A percentile compares a stretch with the other conserved stretches of the same genome.
Conservation (phyloP, 1,140 invertebrate genomes). For the Teleopsis dalmanni region DNA sequence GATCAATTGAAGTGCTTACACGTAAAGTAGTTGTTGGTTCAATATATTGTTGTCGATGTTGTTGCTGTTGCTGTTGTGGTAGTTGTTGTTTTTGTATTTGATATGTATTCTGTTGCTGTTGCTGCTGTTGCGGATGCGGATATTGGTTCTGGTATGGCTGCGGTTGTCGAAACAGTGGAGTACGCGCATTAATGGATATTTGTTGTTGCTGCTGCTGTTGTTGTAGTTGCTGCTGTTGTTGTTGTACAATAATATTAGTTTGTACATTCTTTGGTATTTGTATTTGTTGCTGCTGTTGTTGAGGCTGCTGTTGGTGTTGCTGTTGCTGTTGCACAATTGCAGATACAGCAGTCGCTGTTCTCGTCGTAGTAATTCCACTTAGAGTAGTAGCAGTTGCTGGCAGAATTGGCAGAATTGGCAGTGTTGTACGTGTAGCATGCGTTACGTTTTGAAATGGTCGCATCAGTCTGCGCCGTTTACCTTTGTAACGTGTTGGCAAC, state of each 20-base stretch:
- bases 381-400: not conserved
- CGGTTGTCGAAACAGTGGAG: not conserved
- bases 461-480: constrained; percentile 24
- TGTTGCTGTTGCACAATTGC: constrained; percentile 5
- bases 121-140: constrained; percentile 19
- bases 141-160: constrained; percentile 23
- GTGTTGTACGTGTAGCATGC: constrained; percentile 29
- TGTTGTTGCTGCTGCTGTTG: constrained; percentile 10
- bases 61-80: constrained; percentile 15
- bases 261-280: not conserved
- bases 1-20: constrained; percentile 10
- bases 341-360: not conserved
- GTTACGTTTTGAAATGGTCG: constrained; percentile 27
- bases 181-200: not conserved
- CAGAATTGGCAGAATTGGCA: not conserved
- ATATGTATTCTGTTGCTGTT: constrained; percentile 18
- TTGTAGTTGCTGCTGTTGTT: constrained; percentile 25
- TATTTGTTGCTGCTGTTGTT: not conserved
- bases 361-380: constrained; percentile 1
- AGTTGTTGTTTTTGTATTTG: constrained; percentile 6
- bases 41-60: constrained; percentile 6
- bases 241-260: not conserved
- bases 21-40: constrained; percentile 9
- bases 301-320: not conserved
- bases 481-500: constrained; percentile 5